Conservation (phyloP, 2,797 vertebrate species). For the Intellagama lesueurii region DNA sequence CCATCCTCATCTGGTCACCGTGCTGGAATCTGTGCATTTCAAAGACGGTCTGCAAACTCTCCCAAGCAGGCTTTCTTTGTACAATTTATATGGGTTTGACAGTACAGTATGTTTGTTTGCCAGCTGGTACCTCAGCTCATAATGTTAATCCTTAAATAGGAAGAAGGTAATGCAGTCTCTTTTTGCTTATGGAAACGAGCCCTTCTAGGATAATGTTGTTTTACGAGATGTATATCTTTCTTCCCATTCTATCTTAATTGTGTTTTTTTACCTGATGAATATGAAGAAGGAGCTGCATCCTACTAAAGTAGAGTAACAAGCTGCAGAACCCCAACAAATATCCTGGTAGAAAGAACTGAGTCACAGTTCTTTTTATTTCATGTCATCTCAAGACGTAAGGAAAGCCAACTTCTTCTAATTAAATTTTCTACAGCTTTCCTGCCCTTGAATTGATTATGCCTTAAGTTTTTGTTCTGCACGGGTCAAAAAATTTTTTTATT, state of each 20-base stretch:
- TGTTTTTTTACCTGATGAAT: background rate
- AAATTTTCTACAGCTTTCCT: background rate
- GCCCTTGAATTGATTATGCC: background rate
- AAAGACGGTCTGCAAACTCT: background rate
- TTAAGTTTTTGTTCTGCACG: background rate
- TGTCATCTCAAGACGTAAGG: background rate
- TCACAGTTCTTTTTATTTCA: too few species aligned
- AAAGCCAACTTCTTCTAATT: background rate
- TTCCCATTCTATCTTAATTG: background rate
- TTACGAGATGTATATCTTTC: conserved; percentile 38
- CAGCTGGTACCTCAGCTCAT: too few species aligned
- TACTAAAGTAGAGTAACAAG: background rate
- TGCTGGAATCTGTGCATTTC: background rate
- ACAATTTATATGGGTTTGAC: background rate
- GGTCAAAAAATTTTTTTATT: background rate
- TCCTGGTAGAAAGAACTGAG: background rate
- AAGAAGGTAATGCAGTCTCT: background rate
- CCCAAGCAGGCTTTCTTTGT: background rate
- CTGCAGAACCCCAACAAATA: background rate
- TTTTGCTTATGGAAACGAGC: conserved; percentile 28
- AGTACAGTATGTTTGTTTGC: background rate
- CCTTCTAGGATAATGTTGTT: conserved; percentile 48
- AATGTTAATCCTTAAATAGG: background rate
- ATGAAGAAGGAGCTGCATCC: background rate
- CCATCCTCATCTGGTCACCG: background rate